phyloP scores from a whole-genome alignment of 2,113 vertebrate genomes.

The Turnix velox region DNA sequence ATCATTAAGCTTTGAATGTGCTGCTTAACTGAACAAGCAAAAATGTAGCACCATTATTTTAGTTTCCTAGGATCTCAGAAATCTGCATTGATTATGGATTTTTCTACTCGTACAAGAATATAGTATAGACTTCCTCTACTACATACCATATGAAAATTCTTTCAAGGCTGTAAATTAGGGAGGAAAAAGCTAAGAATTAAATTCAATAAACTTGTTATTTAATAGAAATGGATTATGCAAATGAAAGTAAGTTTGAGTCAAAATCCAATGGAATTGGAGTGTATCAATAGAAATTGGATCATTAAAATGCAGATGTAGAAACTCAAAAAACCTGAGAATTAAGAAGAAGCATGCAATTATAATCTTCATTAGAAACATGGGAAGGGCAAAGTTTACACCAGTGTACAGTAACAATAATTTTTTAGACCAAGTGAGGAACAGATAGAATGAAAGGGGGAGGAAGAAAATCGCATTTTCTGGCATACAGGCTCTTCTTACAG shows the following conservation, averaged over 20 bases:
- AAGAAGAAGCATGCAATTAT: not conserved
- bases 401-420: not conserved
- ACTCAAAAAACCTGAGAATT: not conserved
- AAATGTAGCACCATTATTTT: not conserved
- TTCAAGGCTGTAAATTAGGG: not conserved
- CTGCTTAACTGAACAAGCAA: not conserved
- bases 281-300: not conserved
- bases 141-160: not conserved
- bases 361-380: not conserved
- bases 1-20: not conserved
- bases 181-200: not conserved
- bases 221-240: not conserved
- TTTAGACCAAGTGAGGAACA: not conserved
- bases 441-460: not conserved
- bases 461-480: not conserved
- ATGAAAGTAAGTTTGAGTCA: not conserved
- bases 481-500: not conserved
- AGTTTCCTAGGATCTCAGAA: not conserved
- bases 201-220: not conserved
- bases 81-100: not conserved
- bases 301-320: not conserved
- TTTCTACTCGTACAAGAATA: not conserved
- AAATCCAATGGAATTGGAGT: not conserved
- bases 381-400: not conserved
- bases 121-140: not conserved